A percentile compares a stretch with the other conserved stretches of the same genome.
Evolutionary conservation across 2,797 vertebrate genomes (phyloP).

Genomic region (Sebastiscus tertius): DNA sequence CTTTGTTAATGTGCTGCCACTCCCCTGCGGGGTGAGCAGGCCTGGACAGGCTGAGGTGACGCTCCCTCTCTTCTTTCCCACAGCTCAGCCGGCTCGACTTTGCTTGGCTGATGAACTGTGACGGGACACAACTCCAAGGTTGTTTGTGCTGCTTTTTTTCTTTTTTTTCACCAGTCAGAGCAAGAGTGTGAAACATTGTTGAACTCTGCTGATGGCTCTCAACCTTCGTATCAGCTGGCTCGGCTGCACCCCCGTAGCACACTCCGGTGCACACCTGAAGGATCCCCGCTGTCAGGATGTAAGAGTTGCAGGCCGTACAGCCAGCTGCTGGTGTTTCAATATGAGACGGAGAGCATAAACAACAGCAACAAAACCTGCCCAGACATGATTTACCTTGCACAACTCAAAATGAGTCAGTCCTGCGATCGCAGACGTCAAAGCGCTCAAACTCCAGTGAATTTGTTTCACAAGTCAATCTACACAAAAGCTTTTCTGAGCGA

Average conservation of each 20-base stretch:
- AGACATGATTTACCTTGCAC: conserved; percentile 70
- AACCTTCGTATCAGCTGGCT: conserved; percentile 69
- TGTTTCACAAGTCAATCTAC: conserved; percentile 54
- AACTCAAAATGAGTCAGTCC: conserved; percentile 54
- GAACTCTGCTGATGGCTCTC: conserved; percentile 65
- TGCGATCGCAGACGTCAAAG: conserved; percentile 28
- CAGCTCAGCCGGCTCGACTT: conserved; percentile 67
- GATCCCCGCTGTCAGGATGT: conserved; percentile 59
- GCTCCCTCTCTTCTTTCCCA: conserved; percentile 51
- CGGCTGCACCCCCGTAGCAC: conserved; percentile 41
- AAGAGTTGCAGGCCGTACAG: conserved; percentile 37
- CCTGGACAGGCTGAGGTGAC: conserved; percentile 70
- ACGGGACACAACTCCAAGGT: conserved; percentile 77
- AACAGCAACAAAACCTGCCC: conserved; percentile 51
- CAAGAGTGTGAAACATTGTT: conserved; percentile 64
- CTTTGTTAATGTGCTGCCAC: conserved; percentile 68
- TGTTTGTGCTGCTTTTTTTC: conserved; percentile 54
- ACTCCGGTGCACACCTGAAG: conserved; percentile 71
- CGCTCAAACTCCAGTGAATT: conserved; percentile 43
- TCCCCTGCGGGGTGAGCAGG: conserved; percentile 67
- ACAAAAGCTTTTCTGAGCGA: conserved; percentile 16
- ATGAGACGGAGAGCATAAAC: conserved; percentile 45
- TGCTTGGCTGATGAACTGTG: conserved; percentile 77
- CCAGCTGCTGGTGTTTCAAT: conserved; percentile 70
- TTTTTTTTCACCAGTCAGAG: conserved; percentile 33